Base-by-base conservation (phyloP, 2,113 vertebrate genomes). In the Oreochromis tanganicae region DNA sequence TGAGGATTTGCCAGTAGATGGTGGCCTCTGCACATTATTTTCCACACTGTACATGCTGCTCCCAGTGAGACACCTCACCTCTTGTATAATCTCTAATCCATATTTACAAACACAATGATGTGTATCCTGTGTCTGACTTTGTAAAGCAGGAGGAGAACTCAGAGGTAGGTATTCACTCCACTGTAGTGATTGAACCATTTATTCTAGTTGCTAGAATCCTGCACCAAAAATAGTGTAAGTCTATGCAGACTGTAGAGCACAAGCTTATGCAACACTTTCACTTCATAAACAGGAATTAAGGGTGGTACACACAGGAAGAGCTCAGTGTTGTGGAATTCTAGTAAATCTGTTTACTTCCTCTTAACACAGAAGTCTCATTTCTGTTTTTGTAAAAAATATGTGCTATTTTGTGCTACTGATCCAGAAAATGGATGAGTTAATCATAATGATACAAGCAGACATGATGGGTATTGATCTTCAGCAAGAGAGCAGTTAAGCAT, bases 1-100 rank as follows among this genome's bases (percentile, higher is more conserved):
- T 84, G 27, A 32, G 24, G 50, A 61, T 32, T 29, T 19, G 24
- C 90, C 94, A 93, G 83, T 41, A 93, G 93, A 84, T 92, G 92
- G 94, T 4, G 88, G 21, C 87, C 81, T 93, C 19, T 56, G 24
- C 85, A 81, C 83, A 88, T 85, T 10, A 27, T 87, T 57, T 27
- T 80, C 80, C 43, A 6, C 9, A 21, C 21, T 78, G 14, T 8
- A 46, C 41, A 4, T 21, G 34, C 71, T 24, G 43, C 68, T 57
- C 48, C 61, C 84, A 43, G 50, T n/a, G 21, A 57, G 32, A 36
- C 2, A 1, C 41, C 21, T 61, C 1, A 2, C 17, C 55, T 55
- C n/a, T 29, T 50, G 46, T 21, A 4, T 32, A 56, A 61, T 80
- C 36, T 59, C 21, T 50, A 41, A 83, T 71, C 55, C 11, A 82